Conservation (phyloP, 2,113 vertebrate genomes). For the Hyaena hyaena region DNA sequence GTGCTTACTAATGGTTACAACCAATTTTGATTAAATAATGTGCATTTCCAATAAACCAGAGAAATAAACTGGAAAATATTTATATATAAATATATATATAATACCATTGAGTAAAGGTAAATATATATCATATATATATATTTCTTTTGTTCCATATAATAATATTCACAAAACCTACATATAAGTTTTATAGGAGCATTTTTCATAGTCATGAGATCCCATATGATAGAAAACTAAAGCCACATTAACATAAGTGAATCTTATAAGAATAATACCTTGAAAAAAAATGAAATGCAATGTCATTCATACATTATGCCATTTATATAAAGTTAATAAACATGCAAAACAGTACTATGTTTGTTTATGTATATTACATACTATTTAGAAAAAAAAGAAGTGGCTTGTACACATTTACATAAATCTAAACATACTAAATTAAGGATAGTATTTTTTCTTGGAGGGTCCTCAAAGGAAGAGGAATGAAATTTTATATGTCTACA, state of each 20-base stretch:
- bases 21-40: not conserved
- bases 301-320: not conserved
- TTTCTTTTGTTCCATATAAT: not conserved
- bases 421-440: not conserved
- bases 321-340: not conserved
- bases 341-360: not conserved
- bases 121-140: too few species aligned
- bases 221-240: not conserved
- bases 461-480: not conserved
- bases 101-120: not conserved
- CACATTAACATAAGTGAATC: not conserved
- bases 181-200: not conserved
- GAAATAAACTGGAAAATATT: not conserved
- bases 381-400: not conserved
- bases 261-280: not conserved
- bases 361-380: not conserved
- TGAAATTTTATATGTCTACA: not conserved
- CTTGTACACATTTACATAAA: not conserved
- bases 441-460: not conserved
- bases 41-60: not conserved
- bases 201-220: not conserved
- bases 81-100: not conserved
- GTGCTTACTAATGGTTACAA: not conserved
- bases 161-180: not conserved
- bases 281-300: not conserved